Percentiles rank a stretch among this genome's conserved stretches.
Conservation (phyloP, 2,113 vertebrate genomes). For the Gyps fulvus region DNA sequence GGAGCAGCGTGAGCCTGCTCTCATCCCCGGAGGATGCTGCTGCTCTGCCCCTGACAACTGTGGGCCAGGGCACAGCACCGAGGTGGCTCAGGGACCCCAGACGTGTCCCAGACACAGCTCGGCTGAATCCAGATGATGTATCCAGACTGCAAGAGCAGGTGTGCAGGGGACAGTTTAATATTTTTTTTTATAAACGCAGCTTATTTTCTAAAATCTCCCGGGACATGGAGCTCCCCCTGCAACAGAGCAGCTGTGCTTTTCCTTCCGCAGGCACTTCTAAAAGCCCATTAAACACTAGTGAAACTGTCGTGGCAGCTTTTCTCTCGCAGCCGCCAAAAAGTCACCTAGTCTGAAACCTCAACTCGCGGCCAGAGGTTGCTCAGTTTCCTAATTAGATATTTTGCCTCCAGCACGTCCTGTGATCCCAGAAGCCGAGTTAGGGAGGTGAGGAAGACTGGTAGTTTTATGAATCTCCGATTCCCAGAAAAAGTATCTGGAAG, state of each 20-base stretch:
- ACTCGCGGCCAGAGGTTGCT: not conserved
- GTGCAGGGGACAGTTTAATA: not conserved
- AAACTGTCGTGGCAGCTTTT: not conserved
- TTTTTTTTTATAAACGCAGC: not conserved
- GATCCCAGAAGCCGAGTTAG: not conserved
- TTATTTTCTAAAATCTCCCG: not conserved
- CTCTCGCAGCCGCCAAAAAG: fast-evolving
- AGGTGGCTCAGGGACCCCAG: not conserved
- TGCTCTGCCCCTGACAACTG: not conserved
- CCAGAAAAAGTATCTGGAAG: not conserved
- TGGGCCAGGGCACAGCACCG: not conserved
- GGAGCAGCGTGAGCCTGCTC: not conserved
- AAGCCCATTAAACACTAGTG: not conserved
- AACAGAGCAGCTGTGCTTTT: not conserved
- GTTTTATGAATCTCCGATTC: not conserved
- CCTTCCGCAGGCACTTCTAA: not conserved
- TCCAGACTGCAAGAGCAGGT: not conserved
- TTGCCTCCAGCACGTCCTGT: not conserved
- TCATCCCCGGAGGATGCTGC: fast-evolving
- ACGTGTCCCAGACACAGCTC: not conserved
- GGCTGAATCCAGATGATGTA: not conserved
- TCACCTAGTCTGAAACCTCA: not conserved
- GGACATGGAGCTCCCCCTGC: not conserved
- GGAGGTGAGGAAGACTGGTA: not conserved
- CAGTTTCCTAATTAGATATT: not conserved